These are phyloP conservation scores for Drosophila biarmipes DNA, from an alignment of 1,140 invertebrate genomes.

Conservation along the genomic window DNA sequence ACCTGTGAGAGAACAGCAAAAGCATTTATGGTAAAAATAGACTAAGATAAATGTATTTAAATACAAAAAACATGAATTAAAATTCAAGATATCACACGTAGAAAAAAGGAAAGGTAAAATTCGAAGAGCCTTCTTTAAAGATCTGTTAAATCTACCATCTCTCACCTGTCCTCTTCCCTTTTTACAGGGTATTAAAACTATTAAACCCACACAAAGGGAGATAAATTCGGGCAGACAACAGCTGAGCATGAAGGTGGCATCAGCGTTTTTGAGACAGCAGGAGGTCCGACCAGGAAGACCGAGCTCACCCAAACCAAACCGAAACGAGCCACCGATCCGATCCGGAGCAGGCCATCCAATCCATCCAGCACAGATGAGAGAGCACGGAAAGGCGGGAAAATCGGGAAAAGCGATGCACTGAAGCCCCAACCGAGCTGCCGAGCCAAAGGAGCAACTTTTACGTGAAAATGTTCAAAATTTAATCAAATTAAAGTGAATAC, in stretches of 20 bases:
- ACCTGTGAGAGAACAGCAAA: neutral
- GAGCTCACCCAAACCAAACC: conserved; percentile 31
- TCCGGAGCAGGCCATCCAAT: conserved; percentile 38
- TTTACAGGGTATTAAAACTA: conserved; percentile 60
- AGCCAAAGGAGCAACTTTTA: conserved; percentile 78
- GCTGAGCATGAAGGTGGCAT: conserved; percentile 65
- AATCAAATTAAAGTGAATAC: conserved; percentile 84
- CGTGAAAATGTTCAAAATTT: conserved; percentile 84
- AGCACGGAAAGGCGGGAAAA: conserved; percentile 32
- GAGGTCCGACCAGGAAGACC: conserved; percentile 49
- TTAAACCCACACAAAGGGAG: conserved; percentile 40
- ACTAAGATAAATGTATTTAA: neutral
- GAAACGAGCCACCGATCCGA: conserved; percentile 32
- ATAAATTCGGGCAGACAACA: conserved; percentile 64
- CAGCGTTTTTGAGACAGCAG: conserved; percentile 56
- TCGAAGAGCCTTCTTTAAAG: neutral
- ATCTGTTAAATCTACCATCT: neutral
- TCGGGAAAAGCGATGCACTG: conserved; percentile 34
- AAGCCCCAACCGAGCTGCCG: conserved; percentile 19
- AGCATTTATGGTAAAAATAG: neutral
- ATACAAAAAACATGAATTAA: neutral
- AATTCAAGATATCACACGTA: neutral
- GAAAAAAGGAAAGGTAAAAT: no score
- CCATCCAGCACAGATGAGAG: conserved; percentile 52
- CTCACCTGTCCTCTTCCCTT: neutral